Percentiles rank a stretch among this genome's conserved stretches.
These are phyloP conservation scores for Symphodus melops DNA, from an alignment of 2,113 vertebrate genomes.

Conservation along the genomic window DNA sequence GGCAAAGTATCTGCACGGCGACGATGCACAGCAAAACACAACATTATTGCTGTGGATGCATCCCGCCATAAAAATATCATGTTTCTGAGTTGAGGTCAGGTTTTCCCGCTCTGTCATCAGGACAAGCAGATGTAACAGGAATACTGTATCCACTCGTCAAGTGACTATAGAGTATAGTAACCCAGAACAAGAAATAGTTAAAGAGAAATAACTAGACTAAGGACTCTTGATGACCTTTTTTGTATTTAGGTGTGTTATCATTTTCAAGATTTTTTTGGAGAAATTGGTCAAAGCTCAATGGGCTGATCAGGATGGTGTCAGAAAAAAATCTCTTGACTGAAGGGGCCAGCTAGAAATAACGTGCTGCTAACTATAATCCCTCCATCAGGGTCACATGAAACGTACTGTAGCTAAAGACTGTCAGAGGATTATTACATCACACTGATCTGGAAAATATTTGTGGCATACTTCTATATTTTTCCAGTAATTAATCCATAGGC, in stretches of 20 bases:
- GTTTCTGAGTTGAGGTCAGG: constrained; percentile 37
- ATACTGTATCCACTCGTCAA: neutral
- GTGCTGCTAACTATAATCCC: constrained; percentile 41
- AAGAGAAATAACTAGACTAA: constrained; percentile 12
- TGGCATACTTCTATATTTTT: constrained; percentile 12
- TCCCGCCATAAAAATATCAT: constrained; percentile 18
- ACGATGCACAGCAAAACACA: too few species aligned
- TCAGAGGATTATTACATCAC: constrained; percentile 39
- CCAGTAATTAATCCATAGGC: neutral
- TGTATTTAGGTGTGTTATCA: neutral
- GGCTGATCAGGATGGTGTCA: neutral
- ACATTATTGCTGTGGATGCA: constrained; percentile 4
- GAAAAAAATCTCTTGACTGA: constrained; percentile 23
- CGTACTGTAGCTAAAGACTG: constrained; percentile 7
- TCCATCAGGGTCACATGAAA: constrained; percentile 37
- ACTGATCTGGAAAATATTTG: constrained; percentile 24
- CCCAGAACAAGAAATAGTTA: constrained; percentile 14
- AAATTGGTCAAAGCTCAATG: neutral
- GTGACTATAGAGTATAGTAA: constrained; percentile 5
- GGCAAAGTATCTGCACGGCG: too few species aligned
- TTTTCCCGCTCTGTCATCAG: constrained; percentile 20
- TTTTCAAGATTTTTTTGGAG: neutral
- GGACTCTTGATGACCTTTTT: too few species aligned
- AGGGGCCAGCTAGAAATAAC: constrained; percentile 23
- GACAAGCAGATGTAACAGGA: constrained; percentile 22